Conservation (phyloP, 2,797 vertebrate species). For the Gouania willdenowi region DNA sequence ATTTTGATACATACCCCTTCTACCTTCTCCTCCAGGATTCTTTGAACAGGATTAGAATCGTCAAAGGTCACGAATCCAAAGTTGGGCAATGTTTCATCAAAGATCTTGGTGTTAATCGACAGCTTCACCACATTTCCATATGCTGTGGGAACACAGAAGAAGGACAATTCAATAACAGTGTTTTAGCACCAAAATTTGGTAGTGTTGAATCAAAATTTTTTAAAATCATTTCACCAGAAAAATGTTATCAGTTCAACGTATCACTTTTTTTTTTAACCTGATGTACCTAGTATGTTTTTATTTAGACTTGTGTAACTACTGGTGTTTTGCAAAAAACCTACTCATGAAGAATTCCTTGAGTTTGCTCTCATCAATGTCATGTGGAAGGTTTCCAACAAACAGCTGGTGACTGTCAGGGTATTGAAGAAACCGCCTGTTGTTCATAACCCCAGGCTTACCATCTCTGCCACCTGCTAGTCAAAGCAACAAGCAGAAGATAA, state of each 20-base stretch:
- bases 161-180: neutral
- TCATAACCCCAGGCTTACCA: constrained; percentile 84
- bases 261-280: too few relatives aligned
- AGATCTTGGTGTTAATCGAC: constrained; percentile 96
- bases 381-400: constrained; percentile 96
- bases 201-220: too few relatives aligned
- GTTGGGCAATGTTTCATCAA: constrained; percentile 95
- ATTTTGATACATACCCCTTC: constrained; percentile 61
- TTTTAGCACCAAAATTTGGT: too few relatives aligned
- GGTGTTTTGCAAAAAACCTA: too few relatives aligned
- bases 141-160: constrained; percentile 60
- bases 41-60: constrained; percentile 93
- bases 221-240: too few relatives aligned
- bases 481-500: neutral
- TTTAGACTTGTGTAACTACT: too few relatives aligned
- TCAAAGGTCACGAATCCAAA: constrained; percentile 99
- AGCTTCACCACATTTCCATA: constrained; percentile 96
- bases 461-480: constrained; percentile 82
- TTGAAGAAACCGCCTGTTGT: constrained; percentile 86
- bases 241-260: neutral
- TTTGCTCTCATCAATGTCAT: constrained; percentile 98
- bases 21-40: constrained; percentile 96
- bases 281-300: too few relatives aligned
- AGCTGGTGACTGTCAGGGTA: constrained; percentile 98
- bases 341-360: constrained; percentile 99